These are phyloP conservation scores for Hemibagrus wyckioides DNA, from an alignment of 2,113 vertebrate genomes.

Conservation along the genomic window DNA sequence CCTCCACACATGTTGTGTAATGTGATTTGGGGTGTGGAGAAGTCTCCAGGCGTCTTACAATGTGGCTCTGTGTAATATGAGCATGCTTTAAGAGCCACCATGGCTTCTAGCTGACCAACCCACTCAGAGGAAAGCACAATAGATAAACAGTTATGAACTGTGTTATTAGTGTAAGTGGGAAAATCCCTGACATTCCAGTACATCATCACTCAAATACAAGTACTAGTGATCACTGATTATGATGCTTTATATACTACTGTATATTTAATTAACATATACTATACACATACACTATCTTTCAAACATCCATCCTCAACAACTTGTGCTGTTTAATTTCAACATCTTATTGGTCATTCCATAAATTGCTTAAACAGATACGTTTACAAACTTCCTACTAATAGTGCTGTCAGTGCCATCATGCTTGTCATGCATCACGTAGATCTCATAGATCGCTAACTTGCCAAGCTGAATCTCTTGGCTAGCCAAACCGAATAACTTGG, in stretches of 20 bases:
- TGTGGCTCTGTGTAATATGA: constrained; percentile 21
- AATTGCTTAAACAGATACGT: neutral
- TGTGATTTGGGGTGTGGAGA: constrained; percentile 39
- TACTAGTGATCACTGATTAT: neutral
- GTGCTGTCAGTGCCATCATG: neutral
- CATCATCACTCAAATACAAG: neutral
- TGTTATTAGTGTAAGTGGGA: neutral
- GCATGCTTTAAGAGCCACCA: constrained; percentile 11
- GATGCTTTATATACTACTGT: neutral
- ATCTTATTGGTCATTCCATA: neutral
- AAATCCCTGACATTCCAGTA: constrained; percentile 14
- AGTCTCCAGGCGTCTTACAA: constrained; percentile 26
- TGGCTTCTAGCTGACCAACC: constrained; percentile 15
- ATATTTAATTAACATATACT: neutral
- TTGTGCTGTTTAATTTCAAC: neutral
- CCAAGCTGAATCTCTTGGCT: neutral
- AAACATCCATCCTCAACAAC: neutral
- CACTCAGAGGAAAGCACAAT: constrained; percentile 8
- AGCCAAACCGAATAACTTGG: neutral
- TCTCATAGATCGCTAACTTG: neutral
- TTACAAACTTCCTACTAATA: neutral
- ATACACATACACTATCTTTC: neutral
- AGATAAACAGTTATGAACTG: constrained; percentile 8
- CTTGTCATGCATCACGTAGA: neutral
- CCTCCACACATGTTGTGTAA: constrained; percentile 33